These are phyloP conservation scores for Bothrops jararaca DNA, from an alignment of 2,113 vertebrate genomes.

Conservation along the genomic window DNA sequence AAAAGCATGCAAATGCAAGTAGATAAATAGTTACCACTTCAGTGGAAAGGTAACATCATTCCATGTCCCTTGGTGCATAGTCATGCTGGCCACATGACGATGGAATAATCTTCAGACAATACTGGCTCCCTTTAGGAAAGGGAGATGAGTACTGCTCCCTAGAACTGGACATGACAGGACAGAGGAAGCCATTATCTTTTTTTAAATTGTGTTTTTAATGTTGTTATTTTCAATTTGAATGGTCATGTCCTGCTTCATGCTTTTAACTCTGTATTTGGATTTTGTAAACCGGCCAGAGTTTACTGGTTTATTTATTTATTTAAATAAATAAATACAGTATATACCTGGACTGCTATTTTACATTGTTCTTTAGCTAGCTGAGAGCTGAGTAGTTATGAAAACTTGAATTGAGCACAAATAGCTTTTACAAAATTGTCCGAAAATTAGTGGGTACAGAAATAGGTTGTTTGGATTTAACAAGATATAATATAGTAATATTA, in stretches of 20 bases:
- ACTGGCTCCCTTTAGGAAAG: neutral
- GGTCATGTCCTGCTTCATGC: neutral
- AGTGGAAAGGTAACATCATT: neutral
- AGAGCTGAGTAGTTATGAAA: constrained; percentile 9
- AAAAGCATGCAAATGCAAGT: neutral
- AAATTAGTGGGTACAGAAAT: neutral
- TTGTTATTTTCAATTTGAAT: neutral
- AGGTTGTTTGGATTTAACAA: neutral
- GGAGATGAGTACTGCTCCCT: neutral
- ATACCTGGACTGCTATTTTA: neutral
- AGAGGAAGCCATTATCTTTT: neutral
- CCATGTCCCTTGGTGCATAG: neutral
- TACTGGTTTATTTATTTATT: too few relatives aligned
- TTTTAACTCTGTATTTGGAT: neutral
- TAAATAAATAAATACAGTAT: neutral
- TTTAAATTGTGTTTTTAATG: neutral
- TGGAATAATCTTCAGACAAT: neutral
- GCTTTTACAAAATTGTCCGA: neutral
- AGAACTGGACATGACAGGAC: neutral
- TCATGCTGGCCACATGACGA: neutral
- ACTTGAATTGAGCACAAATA: neutral
- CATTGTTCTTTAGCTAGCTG: neutral
- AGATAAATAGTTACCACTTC: neutral
- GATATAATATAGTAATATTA: neutral
- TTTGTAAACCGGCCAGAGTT: neutral